A percentile compares a stretch with the other conserved stretches of the same genome.
Evolutionary conservation across 2,113 vertebrate species (phyloP).

Genomic region (Aldabrachelys gigantea): DNA sequence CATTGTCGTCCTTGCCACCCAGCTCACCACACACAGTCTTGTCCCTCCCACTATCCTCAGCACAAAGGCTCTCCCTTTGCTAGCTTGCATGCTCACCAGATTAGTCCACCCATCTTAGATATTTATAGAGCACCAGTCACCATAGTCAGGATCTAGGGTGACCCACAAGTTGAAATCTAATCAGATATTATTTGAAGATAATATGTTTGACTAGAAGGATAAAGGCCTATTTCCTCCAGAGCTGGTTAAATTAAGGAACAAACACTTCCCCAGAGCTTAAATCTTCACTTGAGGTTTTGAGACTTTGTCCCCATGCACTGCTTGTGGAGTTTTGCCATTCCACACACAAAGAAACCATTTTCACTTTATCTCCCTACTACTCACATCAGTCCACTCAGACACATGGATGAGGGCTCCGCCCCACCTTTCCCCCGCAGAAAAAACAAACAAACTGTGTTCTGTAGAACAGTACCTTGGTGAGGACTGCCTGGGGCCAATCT

Average conservation of each 20-base stretch:
- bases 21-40: conserved; percentile 21
- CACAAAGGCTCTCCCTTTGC: not conserved
- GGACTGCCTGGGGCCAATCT: not conserved
- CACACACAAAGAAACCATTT: not conserved
- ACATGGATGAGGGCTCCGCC: not conserved
- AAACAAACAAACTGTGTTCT: not conserved
- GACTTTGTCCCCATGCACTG: not conserved
- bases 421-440: too few relatives aligned
- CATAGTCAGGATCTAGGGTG: conserved; percentile 50
- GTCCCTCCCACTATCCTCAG: not conserved
- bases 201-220: not conserved
- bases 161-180: conserved; percentile 8
- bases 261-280: not conserved
- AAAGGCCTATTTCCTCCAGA: not conserved
- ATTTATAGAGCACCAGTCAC: not conserved
- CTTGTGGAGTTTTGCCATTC: not conserved
- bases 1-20: conserved; percentile 19
- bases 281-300: not conserved
- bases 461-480: not conserved
- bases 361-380: accelerated
- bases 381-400: not conserved
- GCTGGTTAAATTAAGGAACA: not conserved
- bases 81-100: not conserved
- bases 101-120: not conserved
- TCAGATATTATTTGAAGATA: conserved; percentile 27